These are phyloP conservation scores for Orthonyx spaldingii DNA, from an alignment of 2,113 vertebrate genomes.

Conservation along the genomic window DNA sequence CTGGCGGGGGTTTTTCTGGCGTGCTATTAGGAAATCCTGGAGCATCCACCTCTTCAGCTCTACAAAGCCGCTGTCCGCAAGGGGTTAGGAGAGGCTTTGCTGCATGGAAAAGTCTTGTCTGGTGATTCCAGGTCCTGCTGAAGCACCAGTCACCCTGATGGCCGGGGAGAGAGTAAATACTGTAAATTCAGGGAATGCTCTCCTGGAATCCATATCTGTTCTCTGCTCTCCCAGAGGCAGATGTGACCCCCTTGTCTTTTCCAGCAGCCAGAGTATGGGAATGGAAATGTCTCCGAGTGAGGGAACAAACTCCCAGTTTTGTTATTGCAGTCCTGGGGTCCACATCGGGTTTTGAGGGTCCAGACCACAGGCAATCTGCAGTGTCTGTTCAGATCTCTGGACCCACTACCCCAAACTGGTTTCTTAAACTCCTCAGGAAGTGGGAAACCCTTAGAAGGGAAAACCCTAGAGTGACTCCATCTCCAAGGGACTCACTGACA, in stretches of 20 bases:
- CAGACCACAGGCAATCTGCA: not conserved
- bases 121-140: not conserved
- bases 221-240: not conserved
- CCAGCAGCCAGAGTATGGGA: not conserved
- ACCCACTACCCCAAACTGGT: not conserved
- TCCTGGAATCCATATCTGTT: not conserved
- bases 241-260: fast-evolving
- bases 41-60: not conserved
- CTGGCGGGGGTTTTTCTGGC: not conserved
- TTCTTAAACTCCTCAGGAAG: not conserved
- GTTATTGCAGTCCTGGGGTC: not conserved
- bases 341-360: not conserved
- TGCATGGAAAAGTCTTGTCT: not conserved
- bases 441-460: not conserved
- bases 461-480: not conserved
- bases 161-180: not conserved
- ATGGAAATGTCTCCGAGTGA: not conserved
- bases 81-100: not conserved
- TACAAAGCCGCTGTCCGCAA: fast-evolving
- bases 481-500: not conserved
- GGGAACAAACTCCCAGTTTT: not conserved
- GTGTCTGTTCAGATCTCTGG: not conserved
- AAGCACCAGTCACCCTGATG: not conserved
- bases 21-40: not conserved
- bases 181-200: not conserved